Percentiles rank a stretch among this genome's conserved stretches.
Conservation (phyloP, 1,140 invertebrate species). For the Cyclargus thomasi region DNA sequence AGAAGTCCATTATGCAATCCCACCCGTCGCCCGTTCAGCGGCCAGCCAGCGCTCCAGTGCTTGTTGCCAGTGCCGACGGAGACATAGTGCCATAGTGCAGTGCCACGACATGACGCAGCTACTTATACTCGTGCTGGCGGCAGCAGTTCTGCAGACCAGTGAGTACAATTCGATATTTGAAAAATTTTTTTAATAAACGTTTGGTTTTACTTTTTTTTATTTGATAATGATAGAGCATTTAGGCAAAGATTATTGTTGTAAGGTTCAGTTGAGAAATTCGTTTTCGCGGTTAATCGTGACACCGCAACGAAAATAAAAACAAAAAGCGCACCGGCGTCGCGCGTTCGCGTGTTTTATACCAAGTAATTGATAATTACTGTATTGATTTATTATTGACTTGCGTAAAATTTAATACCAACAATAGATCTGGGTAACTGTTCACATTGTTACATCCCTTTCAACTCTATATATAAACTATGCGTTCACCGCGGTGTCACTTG, state of each 20-base stretch:
- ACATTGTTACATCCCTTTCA: too few relatives aligned
- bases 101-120: background rate
- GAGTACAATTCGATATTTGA: background rate
- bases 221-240: background rate
- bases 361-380: too few relatives aligned
- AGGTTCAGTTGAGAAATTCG: background rate
- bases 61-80: background rate
- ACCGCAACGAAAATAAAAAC: constrained; percentile 8
- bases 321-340: background rate
- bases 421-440: too few relatives aligned
- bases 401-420: too few relatives aligned
- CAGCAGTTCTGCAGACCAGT: background rate
- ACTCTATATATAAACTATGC: too few relatives aligned
- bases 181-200: background rate
- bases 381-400: too few relatives aligned
- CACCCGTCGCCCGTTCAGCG: constrained; percentile 41
- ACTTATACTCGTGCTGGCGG: background rate
- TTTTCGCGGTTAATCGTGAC: background rate
- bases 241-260: background rate
- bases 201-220: background rate
- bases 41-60: constrained; percentile 24
- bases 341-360: too few relatives aligned
- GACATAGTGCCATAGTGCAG: constrained; percentile 35
- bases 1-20: constrained; percentile 63
- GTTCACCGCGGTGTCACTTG: too few relatives aligned